Evolutionary conservation across 2,888 invertebrate genomes (phyloP), one percentile per base, ranked within the genome.

Genomic region (Resseliella maxima): DNA sequence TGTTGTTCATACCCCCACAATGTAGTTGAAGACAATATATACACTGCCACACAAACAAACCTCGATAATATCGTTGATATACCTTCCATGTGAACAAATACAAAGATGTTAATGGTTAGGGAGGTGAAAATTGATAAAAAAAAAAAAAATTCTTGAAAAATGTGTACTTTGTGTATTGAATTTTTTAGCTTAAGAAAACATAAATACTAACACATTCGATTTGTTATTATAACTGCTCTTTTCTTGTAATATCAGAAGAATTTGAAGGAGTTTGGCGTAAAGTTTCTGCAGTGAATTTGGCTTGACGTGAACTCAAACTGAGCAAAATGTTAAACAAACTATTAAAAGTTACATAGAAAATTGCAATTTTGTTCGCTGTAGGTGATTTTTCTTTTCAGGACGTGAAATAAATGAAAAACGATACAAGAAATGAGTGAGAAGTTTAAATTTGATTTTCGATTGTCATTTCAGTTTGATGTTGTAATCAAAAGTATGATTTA

Each of bases 171-270:
- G n/a, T 72, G 31, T 72, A 31, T 72, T 72, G 31, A 31, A 72
- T 72, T 72, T 12, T 24, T n/a, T 5, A 72, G 24, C 59, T 24
- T 59, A 72, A 31, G 31, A 31, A 27, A 27, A 1, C 6, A 5
- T 15, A 12, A 12, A n/a, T 31, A 15, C 72, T 35, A 72, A 35
- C 72, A 72, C 35, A 31, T 31, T 35, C 72, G 72, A 72, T 72
- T 72, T 72, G 72, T 72, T 72, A 72, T 72, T 72, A 72, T 72
- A 72, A 59, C 6, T 41, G 18, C 72, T 31, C 72, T 72, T 72
- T 72, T 35, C 1, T 72, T 12, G 72, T 72, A 72, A 59, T 59
- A 59, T 24, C 59, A 27, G 5, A 59, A n/a, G 31, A 72, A 72
- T 72, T 72, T 31, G 21, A 72, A 72, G 31, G 15, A 72, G 31